These are phyloP conservation scores for Halictus ligatus DNA, from an alignment of 2,888 invertebrate species.

Conservation along the genomic window DNA sequence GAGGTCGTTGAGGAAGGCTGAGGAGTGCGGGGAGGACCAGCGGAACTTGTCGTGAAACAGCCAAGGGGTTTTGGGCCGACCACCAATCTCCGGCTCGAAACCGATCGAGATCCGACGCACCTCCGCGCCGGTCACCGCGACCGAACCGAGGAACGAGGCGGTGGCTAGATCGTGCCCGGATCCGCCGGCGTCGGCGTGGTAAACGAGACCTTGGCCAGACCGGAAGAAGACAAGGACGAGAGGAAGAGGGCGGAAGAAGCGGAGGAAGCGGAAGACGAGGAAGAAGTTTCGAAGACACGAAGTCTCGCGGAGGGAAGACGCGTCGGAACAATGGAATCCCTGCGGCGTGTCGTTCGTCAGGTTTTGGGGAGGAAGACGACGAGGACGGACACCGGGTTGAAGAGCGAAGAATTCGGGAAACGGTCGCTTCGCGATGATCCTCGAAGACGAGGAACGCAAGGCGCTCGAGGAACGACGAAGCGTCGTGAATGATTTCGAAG, in stretches of 20 bases:
- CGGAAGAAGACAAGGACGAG: background rate
- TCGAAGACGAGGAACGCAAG: background rate
- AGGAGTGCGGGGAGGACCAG: slow-evolving; percentile 85
- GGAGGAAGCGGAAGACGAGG: background rate
- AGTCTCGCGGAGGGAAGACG: background rate
- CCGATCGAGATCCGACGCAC: slow-evolving; percentile 83
- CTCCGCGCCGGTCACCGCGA: slow-evolving; percentile 75
- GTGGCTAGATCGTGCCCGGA: slow-evolving; percentile 79
- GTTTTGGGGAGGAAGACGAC: too few species aligned
- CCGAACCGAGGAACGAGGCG: slow-evolving; percentile 58
- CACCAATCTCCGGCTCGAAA: slow-evolving; percentile 81
- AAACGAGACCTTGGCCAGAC: slow-evolving; percentile 37
- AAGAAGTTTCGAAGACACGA: too few species aligned
- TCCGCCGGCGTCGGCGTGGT: slow-evolving; percentile 77
- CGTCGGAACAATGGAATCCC: background rate
- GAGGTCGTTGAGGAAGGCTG: slow-evolving; percentile 88
- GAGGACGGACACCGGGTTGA: background rate
- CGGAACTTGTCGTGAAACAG: slow-evolving; percentile 83
- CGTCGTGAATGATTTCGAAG: slow-evolving; percentile 3
- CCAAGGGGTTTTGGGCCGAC: slow-evolving; percentile 82
- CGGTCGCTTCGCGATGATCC: background rate
- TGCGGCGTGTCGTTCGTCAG: slow-evolving; percentile 21
- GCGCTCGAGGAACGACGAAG: too few species aligned
- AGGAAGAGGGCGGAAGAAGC: background rate
- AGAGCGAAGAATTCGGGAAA: background rate